Conservation (phyloP, 2,113 vertebrate species). For the Corythornis vintsioides region DNA sequence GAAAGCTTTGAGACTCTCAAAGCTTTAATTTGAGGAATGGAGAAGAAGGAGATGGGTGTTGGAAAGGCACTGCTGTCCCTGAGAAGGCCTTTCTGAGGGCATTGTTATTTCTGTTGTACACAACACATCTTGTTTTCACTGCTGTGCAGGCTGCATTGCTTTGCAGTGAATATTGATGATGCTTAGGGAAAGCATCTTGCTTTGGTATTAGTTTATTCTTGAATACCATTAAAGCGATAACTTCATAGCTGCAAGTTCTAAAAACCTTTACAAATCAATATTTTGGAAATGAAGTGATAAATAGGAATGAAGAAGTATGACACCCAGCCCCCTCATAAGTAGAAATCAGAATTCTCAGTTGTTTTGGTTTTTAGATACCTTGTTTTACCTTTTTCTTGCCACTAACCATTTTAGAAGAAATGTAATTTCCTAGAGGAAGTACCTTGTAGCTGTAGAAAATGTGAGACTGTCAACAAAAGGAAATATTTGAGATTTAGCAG, state of each 20-base stretch:
- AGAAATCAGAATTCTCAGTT: background rate
- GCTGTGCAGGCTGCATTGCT: background rate
- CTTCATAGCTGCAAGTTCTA: background rate
- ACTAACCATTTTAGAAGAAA: background rate
- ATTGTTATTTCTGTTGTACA: background rate
- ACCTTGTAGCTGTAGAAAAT: background rate
- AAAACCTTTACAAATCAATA: background rate
- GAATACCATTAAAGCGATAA: background rate
- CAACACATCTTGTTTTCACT: background rate
- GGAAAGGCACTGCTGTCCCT: background rate
- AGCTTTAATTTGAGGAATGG: background rate
- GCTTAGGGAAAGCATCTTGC: background rate
- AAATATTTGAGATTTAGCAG: background rate
- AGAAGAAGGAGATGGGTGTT: background rate
- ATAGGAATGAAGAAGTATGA: background rate
- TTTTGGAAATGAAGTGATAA: background rate
- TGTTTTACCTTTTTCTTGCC: background rate
- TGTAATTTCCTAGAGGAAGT: background rate
- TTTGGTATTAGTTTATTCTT: background rate
- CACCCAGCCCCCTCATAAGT: fast-evolving
- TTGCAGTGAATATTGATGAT: background rate
- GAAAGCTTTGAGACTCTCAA: background rate
- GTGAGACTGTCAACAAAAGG: background rate
- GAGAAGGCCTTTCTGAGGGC: background rate
- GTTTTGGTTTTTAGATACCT: background rate